phyloP scores from a whole-genome alignment of 2,888 invertebrate species.

The Aromia moschata region DNA sequence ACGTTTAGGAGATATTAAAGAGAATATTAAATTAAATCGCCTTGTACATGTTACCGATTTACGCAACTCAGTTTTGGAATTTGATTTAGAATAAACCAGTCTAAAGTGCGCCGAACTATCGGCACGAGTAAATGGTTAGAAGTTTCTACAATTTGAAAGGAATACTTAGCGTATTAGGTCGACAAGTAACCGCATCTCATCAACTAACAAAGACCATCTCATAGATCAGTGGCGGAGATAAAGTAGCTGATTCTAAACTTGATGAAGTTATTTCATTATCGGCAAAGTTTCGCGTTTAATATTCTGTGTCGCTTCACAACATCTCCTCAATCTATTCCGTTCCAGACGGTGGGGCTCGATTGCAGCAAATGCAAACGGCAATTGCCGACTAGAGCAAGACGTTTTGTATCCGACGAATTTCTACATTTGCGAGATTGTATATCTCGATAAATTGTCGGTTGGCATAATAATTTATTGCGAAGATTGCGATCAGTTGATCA shows the following conservation, averaged over 20 bases:
- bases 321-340: slow-evolving; percentile 28
- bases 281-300: slow-evolving; percentile 45
- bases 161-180: slow-evolving; percentile 39
- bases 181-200: slow-evolving; percentile 39
- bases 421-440: too few species aligned
- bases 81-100: slow-evolving; percentile 28
- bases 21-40: slow-evolving; percentile 13
- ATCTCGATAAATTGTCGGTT: too few species aligned
- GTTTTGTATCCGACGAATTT: too few species aligned
- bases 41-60: slow-evolving; percentile 18
- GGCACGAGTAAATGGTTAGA: slow-evolving; percentile 16
- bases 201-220: slow-evolving; percentile 41
- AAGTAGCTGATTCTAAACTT: slow-evolving; percentile 40
- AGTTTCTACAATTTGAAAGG: slow-evolving; percentile 41
- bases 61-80: slow-evolving; percentile 21
- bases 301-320: slow-evolving; percentile 43
- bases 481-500: too few species aligned
- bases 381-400: too few species aligned
- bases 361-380: slow-evolving; percentile 17
- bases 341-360: slow-evolving; percentile 19
- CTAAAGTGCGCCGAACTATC: slow-evolving; percentile 11
- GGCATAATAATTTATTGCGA: too few species aligned
- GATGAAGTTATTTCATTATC: slow-evolving; percentile 51
- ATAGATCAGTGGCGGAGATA: slow-evolving; percentile 41
- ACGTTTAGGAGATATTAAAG: slow-evolving; percentile 6